Base-by-base conservation (phyloP, 1,140 invertebrate species). In the Diabrotica undecimpunctata region DNA sequence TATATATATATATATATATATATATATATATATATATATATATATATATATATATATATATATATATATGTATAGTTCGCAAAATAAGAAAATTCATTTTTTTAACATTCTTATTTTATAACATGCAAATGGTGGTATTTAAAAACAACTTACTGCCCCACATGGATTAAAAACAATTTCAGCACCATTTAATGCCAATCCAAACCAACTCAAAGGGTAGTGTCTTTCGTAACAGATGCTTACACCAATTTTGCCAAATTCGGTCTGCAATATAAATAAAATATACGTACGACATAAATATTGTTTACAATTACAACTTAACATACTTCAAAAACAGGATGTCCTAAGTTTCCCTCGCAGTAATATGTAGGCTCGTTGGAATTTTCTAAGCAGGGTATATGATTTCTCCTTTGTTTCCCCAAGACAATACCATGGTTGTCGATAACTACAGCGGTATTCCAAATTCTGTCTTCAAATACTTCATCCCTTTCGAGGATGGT, bases 341-440 rank as follows among this genome's bases (percentile, higher is more conserved):
- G 97, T 0, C 96, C 96, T n/a, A 94, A 90, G 61, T 94, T 91
- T 0, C 95, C 94, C 80, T 98, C 96, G 86, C 94, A 90, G 76
- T 99, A 99, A 78, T 99, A 99, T 38, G 95, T 97, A 0, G 96
- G 97, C 81, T 99, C 97, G 80, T 99, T 99, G 75, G 99, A 99
- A 80, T 98, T 96, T 0, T 95, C 96, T 37, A 98, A 91, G 59
- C 96, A 82, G 5, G 97, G 97, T 73, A 99, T 99, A 72, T 99
- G 97, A 81, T 99, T 99, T 78, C 99, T 99, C 51, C 97, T 84
- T 63, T 96, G 91, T 79, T 96, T 99, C 0, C 97, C 97, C 55
- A 99, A 77, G 3, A 96, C 87, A 66, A 85, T 83, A 0, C 97
- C 97, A 69, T 83, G 85, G 62, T 92, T 90, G 53, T 91, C 91